Evolutionary conservation across 1,140 invertebrate species (phyloP), one percentile per base, ranked within the genome.

Genomic region (Caenorhabditis inopinata): DNA sequence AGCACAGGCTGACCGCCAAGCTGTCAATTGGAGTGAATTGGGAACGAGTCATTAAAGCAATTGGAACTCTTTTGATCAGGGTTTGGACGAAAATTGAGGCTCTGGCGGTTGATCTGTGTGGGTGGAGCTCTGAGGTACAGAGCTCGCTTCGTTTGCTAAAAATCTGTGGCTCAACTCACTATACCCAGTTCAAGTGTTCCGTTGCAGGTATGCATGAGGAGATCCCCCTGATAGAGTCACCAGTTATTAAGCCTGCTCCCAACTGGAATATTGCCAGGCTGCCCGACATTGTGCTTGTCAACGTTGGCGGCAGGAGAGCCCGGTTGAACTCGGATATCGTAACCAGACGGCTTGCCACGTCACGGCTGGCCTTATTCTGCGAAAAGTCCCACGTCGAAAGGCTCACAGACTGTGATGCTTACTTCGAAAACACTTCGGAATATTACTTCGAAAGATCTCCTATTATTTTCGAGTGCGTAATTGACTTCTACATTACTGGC

Each of bases 361-460:
- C 83, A 75, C 85, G 85, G 12, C 47, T 87, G 2, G 82, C 86
- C 11, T 46, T 51, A 21, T 87, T 87, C 62, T 82, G 53, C 62
- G 84, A 85, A n/a, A 87, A 86, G 29, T 49, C 78, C 1, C 83
- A 84, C 80, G 85, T 78, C 3, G 85, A 86, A 78, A 46, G 86
- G n/a, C 35, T 86, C 0, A 84, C 83, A 12, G 85, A 87, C 9
- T 87, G 85, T 53, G 86, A 86, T 73, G 81, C 84, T 6, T 86
- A 77, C 58, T 83, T 86, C 58, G 85, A 85, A 25, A 48, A 49
- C 11, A 68, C 80, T 12, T 53, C 80, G 14, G 85, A 87, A 53
- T 87, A 87, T 47, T 87, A 87, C 48, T 87, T 87, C 48, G 86
- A 86, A 46, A 49, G 82, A 49, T 80, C 78, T 21, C 85, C 86